Percentiles rank a stretch among this genome's conserved stretches.
phyloP scores from a whole-genome alignment of 2,888 invertebrate genomes.

The Trachelus stipa region DNA sequence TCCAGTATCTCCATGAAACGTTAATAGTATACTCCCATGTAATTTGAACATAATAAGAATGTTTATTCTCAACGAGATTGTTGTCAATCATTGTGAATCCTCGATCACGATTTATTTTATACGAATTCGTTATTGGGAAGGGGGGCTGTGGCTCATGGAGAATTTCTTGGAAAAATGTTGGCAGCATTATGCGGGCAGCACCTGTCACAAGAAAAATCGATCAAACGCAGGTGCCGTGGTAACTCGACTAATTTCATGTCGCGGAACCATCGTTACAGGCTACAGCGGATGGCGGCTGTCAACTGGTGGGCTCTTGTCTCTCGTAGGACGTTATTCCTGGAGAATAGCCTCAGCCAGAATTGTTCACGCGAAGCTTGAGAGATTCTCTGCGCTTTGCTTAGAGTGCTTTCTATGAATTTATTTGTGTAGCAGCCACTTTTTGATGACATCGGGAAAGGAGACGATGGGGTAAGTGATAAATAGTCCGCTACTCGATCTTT shows the following conservation, averaged over 20 bases:
- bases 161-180: neutral
- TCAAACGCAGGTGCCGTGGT: slow-evolving; percentile 51
- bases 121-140: neutral
- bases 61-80: neutral
- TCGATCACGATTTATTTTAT: neutral
- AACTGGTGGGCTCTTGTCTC: slow-evolving; percentile 50
- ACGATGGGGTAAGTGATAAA: slow-evolving; percentile 79
- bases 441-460: slow-evolving; percentile 85
- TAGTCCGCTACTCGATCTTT: neutral
- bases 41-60: neutral
- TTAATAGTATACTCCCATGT: neutral
- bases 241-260: slow-evolving; percentile 49
- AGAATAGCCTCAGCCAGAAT: neutral
- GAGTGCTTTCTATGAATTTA: slow-evolving; percentile 48
- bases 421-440: slow-evolving; percentile 49
- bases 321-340: slow-evolving; percentile 24
- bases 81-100: neutral
- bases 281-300: slow-evolving; percentile 58
- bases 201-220: slow-evolving; percentile 47
- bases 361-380: slow-evolving; percentile 21
- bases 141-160: neutral
- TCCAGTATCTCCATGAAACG: neutral
- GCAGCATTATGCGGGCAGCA: neutral
- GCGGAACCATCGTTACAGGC: slow-evolving; percentile 46
- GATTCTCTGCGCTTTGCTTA: slow-evolving; percentile 16